Evolutionary conservation across 2,888 invertebrate species (phyloP), one percentile per base, ranked within the genome.

Genomic region (Exephanes ischioxanthus): DNA sequence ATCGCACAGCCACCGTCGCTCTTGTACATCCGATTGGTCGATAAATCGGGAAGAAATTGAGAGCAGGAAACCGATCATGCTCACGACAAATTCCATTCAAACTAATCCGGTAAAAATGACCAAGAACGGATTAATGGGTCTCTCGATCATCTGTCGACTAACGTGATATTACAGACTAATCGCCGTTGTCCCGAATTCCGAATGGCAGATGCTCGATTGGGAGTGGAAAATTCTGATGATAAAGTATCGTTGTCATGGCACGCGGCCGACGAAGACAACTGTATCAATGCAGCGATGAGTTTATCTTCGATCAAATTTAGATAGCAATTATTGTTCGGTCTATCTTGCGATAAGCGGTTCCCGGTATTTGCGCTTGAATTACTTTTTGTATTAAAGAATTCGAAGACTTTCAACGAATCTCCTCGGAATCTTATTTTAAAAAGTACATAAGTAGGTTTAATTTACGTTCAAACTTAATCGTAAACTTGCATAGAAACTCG

Each of bases 181-280:
- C n/a, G 37, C 4, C 14, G 1, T 45, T 5, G 26, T 26, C 19
- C 16, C 58, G 22, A 41, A 41, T 19, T 16, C 41, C 58, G 26
- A 0, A 73, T 19, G 7, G 26, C 41, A 45, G 73, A 16, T 61
- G 22, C 5, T 61, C 7, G 9, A 41, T 58, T 22, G 45, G 7
- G 58, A 73, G 58, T 61, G 73, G 73, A 73, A 73, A 73, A 41
- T 73, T 73, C 58, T 73, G 61, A 22, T 45, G 16, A 61, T 73
- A 22, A 55, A 72, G 41, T 41, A 41, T 7, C 16, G 30, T 41
- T 41, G n/a, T 45, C 41, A 61, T 37, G 73, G 73, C 41, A 9
- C 9, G 48, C 71, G 53, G 26, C 9, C 4, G 33, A 51, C 58
- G 58, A 55, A 26, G 19, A 58, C 58, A 33, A 22, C 45, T 45